A percentile compares a stretch with the other conserved stretches of the same genome.
phyloP scores from a whole-genome alignment of 2,113 vertebrate species.

The Geococcyx californianus region DNA sequence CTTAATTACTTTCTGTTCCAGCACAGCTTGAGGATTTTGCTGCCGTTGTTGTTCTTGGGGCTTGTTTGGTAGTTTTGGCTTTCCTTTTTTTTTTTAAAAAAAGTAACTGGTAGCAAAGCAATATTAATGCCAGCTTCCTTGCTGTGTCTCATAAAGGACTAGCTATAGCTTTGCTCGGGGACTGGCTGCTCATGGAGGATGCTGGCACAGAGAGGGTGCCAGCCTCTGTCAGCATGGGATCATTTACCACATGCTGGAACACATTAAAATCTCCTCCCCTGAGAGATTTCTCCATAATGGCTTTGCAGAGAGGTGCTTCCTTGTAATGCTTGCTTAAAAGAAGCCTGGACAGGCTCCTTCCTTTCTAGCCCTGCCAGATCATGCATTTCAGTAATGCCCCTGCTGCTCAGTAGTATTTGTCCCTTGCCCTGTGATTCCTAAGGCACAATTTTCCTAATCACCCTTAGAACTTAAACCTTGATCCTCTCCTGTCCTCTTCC shows the following conservation, averaged over 20 bases:
- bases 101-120: background rate
- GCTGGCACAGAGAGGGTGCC: background rate
- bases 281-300: slow-evolving; percentile 13
- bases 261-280: slow-evolving; percentile 24
- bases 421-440: background rate
- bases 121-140: background rate
- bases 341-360: background rate
- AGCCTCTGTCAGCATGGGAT: background rate
- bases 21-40: slow-evolving; percentile 43
- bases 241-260: slow-evolving; percentile 32
- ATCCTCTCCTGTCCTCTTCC: background rate
- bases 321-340: background rate
- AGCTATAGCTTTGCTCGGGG: background rate
- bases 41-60: slow-evolving; percentile 8
- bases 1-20: slow-evolving; percentile 64
- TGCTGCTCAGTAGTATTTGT: background rate
- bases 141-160: background rate
- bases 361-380: background rate
- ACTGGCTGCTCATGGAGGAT: background rate
- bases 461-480: background rate
- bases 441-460: background rate
- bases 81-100: background rate
- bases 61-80: background rate
- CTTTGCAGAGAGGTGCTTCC: background rate
- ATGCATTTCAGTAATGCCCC: background rate